Conservation (phyloP, 2,797 vertebrate species). For the Loris lydekkerianus region DNA sequence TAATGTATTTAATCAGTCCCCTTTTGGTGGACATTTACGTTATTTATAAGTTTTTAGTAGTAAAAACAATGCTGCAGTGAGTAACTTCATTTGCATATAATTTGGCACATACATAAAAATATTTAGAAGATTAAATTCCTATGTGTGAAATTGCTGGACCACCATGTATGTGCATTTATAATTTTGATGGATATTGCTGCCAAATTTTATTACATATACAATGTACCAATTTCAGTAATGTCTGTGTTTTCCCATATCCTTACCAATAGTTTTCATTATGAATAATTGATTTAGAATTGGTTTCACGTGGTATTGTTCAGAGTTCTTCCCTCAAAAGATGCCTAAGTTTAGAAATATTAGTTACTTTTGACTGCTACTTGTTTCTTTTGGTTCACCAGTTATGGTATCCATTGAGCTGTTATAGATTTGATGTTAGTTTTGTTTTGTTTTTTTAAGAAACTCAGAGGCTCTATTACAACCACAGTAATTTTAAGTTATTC, state of each 20-base stretch:
- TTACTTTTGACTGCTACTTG: neutral
- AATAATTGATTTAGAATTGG: neutral
- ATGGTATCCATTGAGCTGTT: neutral
- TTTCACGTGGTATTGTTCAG: neutral
- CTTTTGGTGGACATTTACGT: constrained; percentile 1
- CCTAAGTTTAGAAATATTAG: neutral
- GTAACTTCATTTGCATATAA: neutral
- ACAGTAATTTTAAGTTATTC: constrained; percentile 4
- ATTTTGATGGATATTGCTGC: neutral
- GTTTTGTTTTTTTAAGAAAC: constrained; percentile 39
- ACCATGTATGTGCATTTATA: neutral
- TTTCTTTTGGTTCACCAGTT: neutral
- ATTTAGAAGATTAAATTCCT: neutral
- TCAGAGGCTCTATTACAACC: neutral
- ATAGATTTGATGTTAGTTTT: neutral
- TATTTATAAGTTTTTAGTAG: neutral
- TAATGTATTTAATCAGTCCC: neutral
- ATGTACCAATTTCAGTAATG: neutral
- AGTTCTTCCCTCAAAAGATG: neutral
- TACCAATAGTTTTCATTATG: neutral
- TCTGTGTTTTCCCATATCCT: neutral
- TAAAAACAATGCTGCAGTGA: neutral
- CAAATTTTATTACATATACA: constrained; percentile 10
- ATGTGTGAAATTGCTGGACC: neutral
- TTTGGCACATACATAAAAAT: neutral